Base-by-base conservation (phyloP, 2,797 vertebrate genomes). In the Muraenolepis orangiensis region DNA sequence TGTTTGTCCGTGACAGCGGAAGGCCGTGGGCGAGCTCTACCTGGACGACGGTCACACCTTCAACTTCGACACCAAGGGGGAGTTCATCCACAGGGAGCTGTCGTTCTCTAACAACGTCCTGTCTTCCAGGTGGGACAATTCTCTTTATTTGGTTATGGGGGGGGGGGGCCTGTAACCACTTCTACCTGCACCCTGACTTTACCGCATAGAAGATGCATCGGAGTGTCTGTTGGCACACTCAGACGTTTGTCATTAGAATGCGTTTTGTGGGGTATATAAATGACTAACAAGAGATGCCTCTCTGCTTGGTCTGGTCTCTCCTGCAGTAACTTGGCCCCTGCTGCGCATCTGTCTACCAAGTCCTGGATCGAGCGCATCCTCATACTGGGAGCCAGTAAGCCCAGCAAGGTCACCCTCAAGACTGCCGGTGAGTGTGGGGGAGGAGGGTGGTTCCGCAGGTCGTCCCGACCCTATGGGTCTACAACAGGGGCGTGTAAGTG, bases 11-110 rank as follows among this genome's bases (percentile, higher is more conserved):
- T 80, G 38, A 36, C 87, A 97, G 96, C 93, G 94, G 76, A 90
- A 88, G 0, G 96, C 96, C 0, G 88, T 94, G 72, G 96, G 96
- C 11, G 94, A 97, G 71, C 91, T 98, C 69, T 98, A 94, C 85
- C 84, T 97, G 0, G 96, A 98, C 1, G 96, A 98, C 1, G 96
- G 96, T 18, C 94, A 95, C 85, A 95, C 95, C 0, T 96, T 95
- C 79, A 94, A 90, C 83, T 98, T 93, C 72, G 87, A 95, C 68
- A 95, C 90, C 2, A 82, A 80, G 84, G 88, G 91, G n/a, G 89
- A 94, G 76, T 98, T 94, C 76, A 89, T 96, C 75, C 92, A 95
- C 82, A 91, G 95, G 30, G 93, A 69, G 13, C 94, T 98, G 76
- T 91, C 75, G 0, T 96, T 96, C 7, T 84, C 91, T 8, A 91